A percentile compares a stretch with the other conserved stretches of the same genome.
Evolutionary conservation across 2,888 invertebrate genomes (phyloP).

Genomic region (Antheraea yamamai): DNA sequence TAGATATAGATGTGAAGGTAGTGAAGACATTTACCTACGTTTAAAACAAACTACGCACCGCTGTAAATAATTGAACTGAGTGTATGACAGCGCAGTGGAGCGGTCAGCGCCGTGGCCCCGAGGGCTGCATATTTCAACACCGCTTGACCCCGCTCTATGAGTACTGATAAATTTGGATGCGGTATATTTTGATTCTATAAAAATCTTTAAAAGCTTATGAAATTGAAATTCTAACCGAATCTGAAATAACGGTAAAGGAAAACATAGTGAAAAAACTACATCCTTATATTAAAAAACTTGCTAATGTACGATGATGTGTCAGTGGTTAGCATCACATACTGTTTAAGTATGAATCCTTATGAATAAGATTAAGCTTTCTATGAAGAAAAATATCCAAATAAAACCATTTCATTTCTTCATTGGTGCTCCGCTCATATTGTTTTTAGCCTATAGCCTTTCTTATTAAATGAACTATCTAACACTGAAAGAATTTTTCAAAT

Average conservation of each 20-base stretch:
- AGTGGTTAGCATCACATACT: no score
- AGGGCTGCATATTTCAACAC: slow-evolving; percentile 72
- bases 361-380: no score
- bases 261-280: background rate
- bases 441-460: no score
- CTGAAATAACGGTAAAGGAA: background rate
- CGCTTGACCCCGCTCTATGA: slow-evolving; percentile 36
- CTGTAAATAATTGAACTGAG: slow-evolving; percentile 49
- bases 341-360: no score
- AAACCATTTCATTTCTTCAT: no score
- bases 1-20: background rate
- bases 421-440: no score
- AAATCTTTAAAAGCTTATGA: background rate
- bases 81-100: slow-evolving; percentile 51
- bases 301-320: no score
- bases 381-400: no score
- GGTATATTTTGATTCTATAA: background rate
- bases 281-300: no score
- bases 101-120: slow-evolving; percentile 43
- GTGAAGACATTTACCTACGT: slow-evolving; percentile 1
- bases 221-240: background rate
- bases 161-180: slow-evolving; percentile 4
- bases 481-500: no score
- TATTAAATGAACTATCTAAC: no score
- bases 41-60: slow-evolving; percentile 18